Base-by-base conservation (phyloP, 1,140 invertebrate species). In the Panulirus ornatus region DNA sequence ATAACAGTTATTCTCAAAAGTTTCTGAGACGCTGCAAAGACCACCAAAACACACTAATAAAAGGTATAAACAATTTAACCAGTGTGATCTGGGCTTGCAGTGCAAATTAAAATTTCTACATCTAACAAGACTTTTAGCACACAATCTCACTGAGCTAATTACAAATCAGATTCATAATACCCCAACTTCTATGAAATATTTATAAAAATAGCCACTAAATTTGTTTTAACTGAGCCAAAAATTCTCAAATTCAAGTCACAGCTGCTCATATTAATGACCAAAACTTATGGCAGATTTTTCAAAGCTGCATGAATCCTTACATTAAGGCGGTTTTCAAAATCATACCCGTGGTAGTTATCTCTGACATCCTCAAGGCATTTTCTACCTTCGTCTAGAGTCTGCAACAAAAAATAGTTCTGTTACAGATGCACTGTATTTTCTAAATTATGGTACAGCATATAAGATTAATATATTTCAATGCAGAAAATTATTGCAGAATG, bases 221-320 rank as follows among this genome's bases (percentile, higher is more conserved):
- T 58, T 81, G n/a, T n/a, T 81, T 51, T 16, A 58, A 81, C 8
- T 1, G 30, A 54, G 16, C 36, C n/a, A 5, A 58, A n/a, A n/a
- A 81, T 22, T 81, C 44, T 16, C 38, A 34, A 34, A 58, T 8
- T 19, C 30, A 81, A n/a, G 47, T 81, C 47, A 86, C 47, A 44
- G 34, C 27, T 27, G 42, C 30, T 8, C 16, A 47, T 36, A 70
- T n/a, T 22, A 30, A 76, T 38, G 73, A 38, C 3, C 14, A 22
- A 36, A 47, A 22, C 0, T 47, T 90, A 90, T 16, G 86, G 78
- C 19, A 88, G 66, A 51, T 91, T 87, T 73, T 70, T 78, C 38
- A 92, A 89, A 63, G 91, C 91, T 8, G 91, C 76, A 40, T 92
- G 91, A 54, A 92, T 88, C 66, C 91, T 86, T 27, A 92, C 91